Conservation (phyloP, 1,140 invertebrate genomes). For the Formica exsecta region DNA sequence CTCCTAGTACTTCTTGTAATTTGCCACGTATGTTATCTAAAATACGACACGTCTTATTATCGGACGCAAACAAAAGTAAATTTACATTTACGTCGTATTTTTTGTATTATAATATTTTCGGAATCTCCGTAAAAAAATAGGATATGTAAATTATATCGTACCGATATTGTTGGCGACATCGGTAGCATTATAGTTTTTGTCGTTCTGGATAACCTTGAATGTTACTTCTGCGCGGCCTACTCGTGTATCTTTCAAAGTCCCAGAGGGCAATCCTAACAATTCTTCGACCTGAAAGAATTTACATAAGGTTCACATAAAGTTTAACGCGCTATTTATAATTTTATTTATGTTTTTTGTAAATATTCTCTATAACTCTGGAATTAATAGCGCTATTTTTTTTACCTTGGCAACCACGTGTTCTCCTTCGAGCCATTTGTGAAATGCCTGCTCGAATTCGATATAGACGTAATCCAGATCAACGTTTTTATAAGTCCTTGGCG, state of each 20-base stretch:
- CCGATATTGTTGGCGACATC: conserved; percentile 91
- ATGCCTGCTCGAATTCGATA: conserved; percentile 88
- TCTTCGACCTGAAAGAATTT: conserved; percentile 85
- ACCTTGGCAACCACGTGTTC: conserved; percentile 80
- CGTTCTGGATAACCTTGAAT: conserved; percentile 92
- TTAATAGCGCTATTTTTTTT: neutral
- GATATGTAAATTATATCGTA: conserved; percentile 80
- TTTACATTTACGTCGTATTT: neutral
- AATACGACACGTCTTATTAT: conserved; percentile 77
- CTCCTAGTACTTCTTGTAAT: conserved; percentile 87
- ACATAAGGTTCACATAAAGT: neutral
- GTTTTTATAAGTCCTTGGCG: conserved; percentile 86
- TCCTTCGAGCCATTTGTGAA: conserved; percentile 81
- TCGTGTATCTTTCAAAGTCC: conserved; percentile 88
- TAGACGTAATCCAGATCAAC: conserved; percentile 91
- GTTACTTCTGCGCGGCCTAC: conserved; percentile 92
- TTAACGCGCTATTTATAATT: neutral
- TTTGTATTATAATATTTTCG: neutral
- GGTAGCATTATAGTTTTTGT: conserved; percentile 90
- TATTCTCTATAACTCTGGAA: neutral
- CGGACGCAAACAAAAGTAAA: neutral
- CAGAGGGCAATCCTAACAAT: conserved; percentile 88
- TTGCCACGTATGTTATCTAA: conserved; percentile 89
- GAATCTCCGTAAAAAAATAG: neutral
- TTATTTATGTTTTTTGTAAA: neutral